phyloP scores from a whole-genome alignment of 2,113 vertebrate genomes.

The Arothron firmamentum region DNA sequence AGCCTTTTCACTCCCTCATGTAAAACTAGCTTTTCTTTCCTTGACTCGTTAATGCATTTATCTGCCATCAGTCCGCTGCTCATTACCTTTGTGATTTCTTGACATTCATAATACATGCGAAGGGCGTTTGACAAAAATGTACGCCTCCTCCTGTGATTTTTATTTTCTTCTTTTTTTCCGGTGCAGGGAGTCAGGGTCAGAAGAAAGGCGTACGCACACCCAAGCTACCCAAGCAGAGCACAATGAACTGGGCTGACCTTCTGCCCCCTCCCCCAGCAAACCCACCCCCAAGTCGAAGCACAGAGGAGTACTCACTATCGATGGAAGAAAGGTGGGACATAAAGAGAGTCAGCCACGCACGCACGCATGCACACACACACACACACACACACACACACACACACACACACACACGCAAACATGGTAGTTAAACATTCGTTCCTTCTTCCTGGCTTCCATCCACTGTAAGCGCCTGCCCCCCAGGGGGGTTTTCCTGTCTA shows the following conservation, averaged over 20 bases:
- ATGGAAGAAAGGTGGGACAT: slow-evolving; percentile 86
- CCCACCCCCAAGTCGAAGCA: slow-evolving; percentile 85
- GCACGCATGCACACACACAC: slow-evolving; percentile 28
- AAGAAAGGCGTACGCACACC: slow-evolving; percentile 90
- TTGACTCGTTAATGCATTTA: slow-evolving; percentile 47
- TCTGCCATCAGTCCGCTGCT: slow-evolving; percentile 37
- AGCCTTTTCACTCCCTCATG: slow-evolving; percentile 41
- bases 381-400: slow-evolving; percentile 14
- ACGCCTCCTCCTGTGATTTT: slow-evolving; percentile 30
- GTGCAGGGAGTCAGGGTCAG: slow-evolving; percentile 94
- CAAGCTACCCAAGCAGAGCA: slow-evolving; percentile 89
- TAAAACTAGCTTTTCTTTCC: slow-evolving; percentile 47
- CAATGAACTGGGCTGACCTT: slow-evolving; percentile 96
- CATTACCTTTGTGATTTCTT: slow-evolving; percentile 32
- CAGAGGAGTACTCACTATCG: slow-evolving; percentile 85
- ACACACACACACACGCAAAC: slow-evolving; percentile 24
- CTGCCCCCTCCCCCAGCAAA: slow-evolving; percentile 93
- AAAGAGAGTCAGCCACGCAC: slow-evolving; percentile 4
- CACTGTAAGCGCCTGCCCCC: slow-evolving; percentile 23
- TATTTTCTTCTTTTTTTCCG: slow-evolving; percentile 8
- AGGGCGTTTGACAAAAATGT: background rate
- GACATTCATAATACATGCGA: slow-evolving; percentile 45
- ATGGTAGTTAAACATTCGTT: slow-evolving; percentile 18
- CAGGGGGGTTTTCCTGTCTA: slow-evolving; percentile 32
- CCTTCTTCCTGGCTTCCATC: slow-evolving; percentile 4